A percentile compares a stretch with the other conserved stretches of the same genome.
Conservation (phyloP, 1,140 invertebrate species). For the Caenorhabditis inopinata region DNA sequence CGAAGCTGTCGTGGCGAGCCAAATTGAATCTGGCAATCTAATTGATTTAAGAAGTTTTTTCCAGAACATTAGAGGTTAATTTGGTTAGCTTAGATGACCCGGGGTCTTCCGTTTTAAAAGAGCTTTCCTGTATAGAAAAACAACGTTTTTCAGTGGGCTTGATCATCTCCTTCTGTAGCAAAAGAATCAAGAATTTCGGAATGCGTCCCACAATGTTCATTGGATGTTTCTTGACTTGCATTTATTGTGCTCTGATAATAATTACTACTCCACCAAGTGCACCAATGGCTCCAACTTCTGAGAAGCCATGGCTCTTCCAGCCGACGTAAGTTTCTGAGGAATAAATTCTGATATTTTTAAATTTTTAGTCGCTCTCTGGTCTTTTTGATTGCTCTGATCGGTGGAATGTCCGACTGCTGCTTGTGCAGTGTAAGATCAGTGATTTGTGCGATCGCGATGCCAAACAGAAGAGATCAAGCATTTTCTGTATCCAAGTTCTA, state of each 20-base stretch:
- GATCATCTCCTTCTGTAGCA: slow-evolving; percentile 22
- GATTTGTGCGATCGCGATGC: slow-evolving; percentile 23
- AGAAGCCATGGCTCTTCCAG: background rate
- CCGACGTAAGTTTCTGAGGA: background rate
- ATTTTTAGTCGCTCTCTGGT: background rate
- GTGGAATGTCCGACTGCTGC: slow-evolving; percentile 24
- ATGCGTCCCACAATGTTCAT: slow-evolving; percentile 38
- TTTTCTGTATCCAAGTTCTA: slow-evolving; percentile 38
- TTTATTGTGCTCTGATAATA: background rate
- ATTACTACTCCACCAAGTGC: slow-evolving; percentile 9
- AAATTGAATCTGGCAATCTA: too few relatives aligned
- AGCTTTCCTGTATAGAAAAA: background rate
- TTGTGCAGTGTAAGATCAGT: slow-evolving; percentile 27
- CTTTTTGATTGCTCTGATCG: slow-evolving; percentile 6
- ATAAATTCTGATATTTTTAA: background rate
- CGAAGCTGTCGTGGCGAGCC: too few relatives aligned
- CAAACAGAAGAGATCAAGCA: slow-evolving; percentile 33
- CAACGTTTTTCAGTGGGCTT: slow-evolving; percentile 22
- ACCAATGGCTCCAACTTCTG: background rate
- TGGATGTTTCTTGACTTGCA: slow-evolving; percentile 8
- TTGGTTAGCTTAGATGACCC: too few relatives aligned
- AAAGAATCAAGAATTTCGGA: slow-evolving; percentile 21
- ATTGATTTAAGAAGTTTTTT: too few relatives aligned
- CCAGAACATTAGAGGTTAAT: too few relatives aligned
- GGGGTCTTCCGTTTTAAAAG: too few relatives aligned